Base-by-base conservation (phyloP, 2,888 invertebrate species). In the Elysia crispata region DNA sequence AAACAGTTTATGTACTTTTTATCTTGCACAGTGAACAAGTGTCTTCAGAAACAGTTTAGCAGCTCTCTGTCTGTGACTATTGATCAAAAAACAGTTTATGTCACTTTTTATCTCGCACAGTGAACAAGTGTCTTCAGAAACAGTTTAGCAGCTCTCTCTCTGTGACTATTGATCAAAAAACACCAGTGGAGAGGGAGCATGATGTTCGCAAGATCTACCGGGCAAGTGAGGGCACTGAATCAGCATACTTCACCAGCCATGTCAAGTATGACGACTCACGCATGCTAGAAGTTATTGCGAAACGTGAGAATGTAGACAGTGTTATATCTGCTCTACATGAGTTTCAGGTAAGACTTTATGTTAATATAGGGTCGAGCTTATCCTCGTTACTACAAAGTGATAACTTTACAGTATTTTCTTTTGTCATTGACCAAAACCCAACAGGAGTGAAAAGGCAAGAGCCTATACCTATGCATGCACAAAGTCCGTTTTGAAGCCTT, bases 201-300 rank as follows among this genome's bases (percentile, higher is more conserved):
- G 31, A 5, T 50, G 62, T 74, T 1, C 76, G 80, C 20, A 50
- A 62, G 25, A 75, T 81, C 33, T 79, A 79, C 75, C 33, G 81
- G 23, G 41, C 81, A 6, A 28, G 50, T 0, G 28, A 25, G 20
- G 64, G 49, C 1, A 8, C 25, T 0, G 75, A 76, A n/a, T 6
- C 33, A 0, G 77, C 77, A 6, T 70, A 79, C 30, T 83, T 81
- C 77, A n/a, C 18, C 15, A 13, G 31, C 20, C 30, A n/a, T n/a
- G 64, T 81, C 11, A 28, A 67, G 1, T 62, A 70, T 15, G 49
- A 72, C 18, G 76, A 67, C 8, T 66, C 31, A 31, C 23, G 57
- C 54, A 73, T 82, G 79, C n/a, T 72, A 0, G 79, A 83, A 49
- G 80, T 82, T 13, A 50, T 73, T 20, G 82, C 81, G 18, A 73